A percentile compares a stretch with the other conserved stretches of the same genome.
phyloP scores from a whole-genome alignment of 2,888 invertebrate species.

The Encarsia formosa region DNA sequence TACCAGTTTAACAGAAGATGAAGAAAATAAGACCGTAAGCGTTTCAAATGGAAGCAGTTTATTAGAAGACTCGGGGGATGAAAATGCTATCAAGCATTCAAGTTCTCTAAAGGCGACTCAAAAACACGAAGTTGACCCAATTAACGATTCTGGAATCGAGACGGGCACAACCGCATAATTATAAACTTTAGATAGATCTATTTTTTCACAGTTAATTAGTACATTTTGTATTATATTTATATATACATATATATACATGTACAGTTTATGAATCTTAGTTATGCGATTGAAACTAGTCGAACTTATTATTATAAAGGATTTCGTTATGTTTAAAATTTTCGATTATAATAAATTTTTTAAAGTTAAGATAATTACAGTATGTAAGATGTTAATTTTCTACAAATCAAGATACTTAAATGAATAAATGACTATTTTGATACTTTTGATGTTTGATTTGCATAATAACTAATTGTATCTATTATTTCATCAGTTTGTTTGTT shows the following conservation, averaged over 20 bases:
- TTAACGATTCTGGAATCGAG: constrained; percentile 23
- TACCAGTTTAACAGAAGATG: constrained; percentile 5
- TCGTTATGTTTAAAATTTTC: constrained; percentile 23
- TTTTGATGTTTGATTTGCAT: neutral
- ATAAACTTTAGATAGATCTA: neutral
- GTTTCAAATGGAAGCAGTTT: constrained; percentile 11
- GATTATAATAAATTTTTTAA: constrained; percentile 20
- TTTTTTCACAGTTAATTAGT: neutral
- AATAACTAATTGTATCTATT: no score
- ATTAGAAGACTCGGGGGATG: constrained; percentile 12
- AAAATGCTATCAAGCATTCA: constrained; percentile 9
- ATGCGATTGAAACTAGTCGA: constrained; percentile 11
- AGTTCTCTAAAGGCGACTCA: constrained; percentile 7
- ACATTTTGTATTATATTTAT: constrained; percentile 9
- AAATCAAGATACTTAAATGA: no score
- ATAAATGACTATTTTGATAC: constrained; percentile 30
- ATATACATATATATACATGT: constrained; percentile 9
- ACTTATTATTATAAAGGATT: constrained; percentile 14
- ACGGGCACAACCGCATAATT: constrained; percentile 6
- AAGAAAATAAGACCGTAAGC: no score
- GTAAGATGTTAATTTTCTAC: neutral
- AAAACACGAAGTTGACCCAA: constrained; percentile 21
- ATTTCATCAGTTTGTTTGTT: no score
- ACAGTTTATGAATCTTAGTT: constrained; percentile 20
- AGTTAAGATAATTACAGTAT: neutral